Percentiles rank a stretch among this genome's conserved stretches.
Conservation (phyloP, 1,140 invertebrate genomes). For the Daktulosphaira vitifoliae region DNA sequence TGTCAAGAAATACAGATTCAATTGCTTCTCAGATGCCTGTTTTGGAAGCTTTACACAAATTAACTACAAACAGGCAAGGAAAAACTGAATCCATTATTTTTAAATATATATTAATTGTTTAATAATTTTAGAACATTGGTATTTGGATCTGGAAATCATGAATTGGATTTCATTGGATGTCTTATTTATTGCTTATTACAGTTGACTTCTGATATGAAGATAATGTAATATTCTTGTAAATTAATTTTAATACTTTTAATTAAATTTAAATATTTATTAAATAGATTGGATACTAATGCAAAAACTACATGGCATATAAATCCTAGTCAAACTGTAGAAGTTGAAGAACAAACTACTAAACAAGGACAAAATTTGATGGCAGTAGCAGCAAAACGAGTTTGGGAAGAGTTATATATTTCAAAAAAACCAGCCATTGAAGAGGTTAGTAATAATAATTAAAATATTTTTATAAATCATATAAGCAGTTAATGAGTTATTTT, state of each 20-base stretch:
- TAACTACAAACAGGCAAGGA: conserved; percentile 63
- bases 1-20: conserved; percentile 82
- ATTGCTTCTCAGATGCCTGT: conserved; percentile 86
- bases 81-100: too few species aligned
- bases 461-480: too few species aligned
- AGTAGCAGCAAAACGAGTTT: conserved; percentile 82
- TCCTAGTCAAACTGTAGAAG: conserved; percentile 55
- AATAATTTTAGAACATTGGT: conserved; percentile 65
- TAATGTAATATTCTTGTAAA: conserved; percentile 47
- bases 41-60: conserved; percentile 84
- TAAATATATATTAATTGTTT: too few species aligned
- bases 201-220: conserved; percentile 81
- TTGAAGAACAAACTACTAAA: conserved; percentile 40
- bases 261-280: conserved; percentile 11
- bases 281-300: conserved; percentile 58
- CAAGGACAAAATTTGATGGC: conserved; percentile 72
- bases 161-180: conserved; percentile 90
- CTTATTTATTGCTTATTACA: conserved; percentile 92
- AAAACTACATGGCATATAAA: conserved; percentile 85
- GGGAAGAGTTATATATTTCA: conserved; percentile 92
- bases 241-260: conserved; percentile 34
- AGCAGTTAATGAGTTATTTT: too few species aligned
- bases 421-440: conserved; percentile 93
- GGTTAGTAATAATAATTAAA: too few species aligned
- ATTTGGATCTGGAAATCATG: conserved; percentile 89